Base-by-base conservation (phyloP, 2,797 vertebrate genomes). In the Adrianichthys oophorus region DNA sequence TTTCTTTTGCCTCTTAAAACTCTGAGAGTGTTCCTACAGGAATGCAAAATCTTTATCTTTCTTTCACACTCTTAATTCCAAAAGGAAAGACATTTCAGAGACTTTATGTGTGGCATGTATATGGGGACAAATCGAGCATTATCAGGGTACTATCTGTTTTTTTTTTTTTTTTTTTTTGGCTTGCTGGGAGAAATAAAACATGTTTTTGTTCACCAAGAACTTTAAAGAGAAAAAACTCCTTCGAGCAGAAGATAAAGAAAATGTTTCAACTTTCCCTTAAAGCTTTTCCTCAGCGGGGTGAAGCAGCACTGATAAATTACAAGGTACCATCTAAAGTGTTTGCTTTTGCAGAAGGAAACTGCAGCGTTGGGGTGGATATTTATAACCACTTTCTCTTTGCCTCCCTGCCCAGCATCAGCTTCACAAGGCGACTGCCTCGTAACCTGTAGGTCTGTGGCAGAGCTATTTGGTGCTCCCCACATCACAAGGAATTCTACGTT, bases 1-100 rank as follows among this genome's bases (percentile, higher is more conserved):
- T 91, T 91, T 91, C 89, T 87, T 78, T 24, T 19, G 65, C 65
- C 74, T 77, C 79, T 82, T 92, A 89, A 89, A 90, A 83, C 73
- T 71, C 80, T 78, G 74, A 73, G 83, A 86, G 83, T 72, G 79
- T 84, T 84, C 74, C 80, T 72, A 74, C 65, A 70, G 76, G 81
- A 86, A 84, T 83, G 81, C 76, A 69, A 86, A 90, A 87, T 82
- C 79, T 78, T 84, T 74, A 66, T 77, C 2, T 15, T 42, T 70
- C 64, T 60, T 84, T 84, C 78, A 82, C 73, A 82, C 66, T 79
- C 78, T 62, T 48, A 10, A 59, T 70, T 70, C 62, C 15, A 44
- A 78, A 82, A 79, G 77, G 64, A 81, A 78, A 74, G 32, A 68
- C 68, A 62, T 61, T 77, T 85, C 67, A 52, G 44, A 80, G 65